These are phyloP conservation scores for human DNA, from an alignment of 2,113 vertebrate species.

Conservation along the genomic window DNA sequence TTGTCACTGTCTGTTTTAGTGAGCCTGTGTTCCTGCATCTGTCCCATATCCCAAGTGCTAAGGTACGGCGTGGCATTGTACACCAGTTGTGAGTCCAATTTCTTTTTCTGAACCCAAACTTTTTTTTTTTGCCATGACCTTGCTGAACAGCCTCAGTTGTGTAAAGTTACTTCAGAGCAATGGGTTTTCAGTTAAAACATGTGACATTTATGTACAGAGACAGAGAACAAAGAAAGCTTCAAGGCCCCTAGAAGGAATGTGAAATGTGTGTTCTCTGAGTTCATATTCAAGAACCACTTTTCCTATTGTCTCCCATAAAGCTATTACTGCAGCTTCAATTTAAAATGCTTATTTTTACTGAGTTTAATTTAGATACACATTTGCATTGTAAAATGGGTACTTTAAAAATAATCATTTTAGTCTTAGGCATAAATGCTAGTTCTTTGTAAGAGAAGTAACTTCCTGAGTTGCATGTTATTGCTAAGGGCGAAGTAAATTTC, in stretches of 20 bases:
- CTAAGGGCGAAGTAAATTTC: conserved; percentile 69
- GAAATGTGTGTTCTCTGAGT: conserved; percentile 50
- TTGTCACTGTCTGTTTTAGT: neutral
- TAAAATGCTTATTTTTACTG: conserved; percentile 76
- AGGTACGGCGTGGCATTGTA: neutral
- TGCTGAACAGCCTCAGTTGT: conserved; percentile 23
- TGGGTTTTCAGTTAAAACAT: neutral
- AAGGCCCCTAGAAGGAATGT: neutral
- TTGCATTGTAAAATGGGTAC: conserved; percentile 80
- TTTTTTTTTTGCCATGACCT: neutral
- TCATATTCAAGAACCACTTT: conserved; percentile 55
- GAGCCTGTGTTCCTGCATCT: neutral
- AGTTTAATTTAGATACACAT: conserved; percentile 81
- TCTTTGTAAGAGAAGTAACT: conserved; percentile 76
- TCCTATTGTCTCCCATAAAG: conserved; percentile 73
- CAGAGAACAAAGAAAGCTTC: neutral
- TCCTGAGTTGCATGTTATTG: conserved; percentile 68
- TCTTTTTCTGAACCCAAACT: too few relatives aligned
- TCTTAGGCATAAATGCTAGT: conserved; percentile 74
- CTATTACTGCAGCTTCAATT: conserved; percentile 71
- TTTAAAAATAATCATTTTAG: conserved; percentile 81
- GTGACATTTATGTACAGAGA: neutral
- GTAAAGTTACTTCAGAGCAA: conserved; percentile 36
- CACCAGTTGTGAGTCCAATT: neutral
- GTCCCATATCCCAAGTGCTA: neutral